phyloP scores from a whole-genome alignment of 2,113 vertebrate species.

The Oriolus oriolus region DNA sequence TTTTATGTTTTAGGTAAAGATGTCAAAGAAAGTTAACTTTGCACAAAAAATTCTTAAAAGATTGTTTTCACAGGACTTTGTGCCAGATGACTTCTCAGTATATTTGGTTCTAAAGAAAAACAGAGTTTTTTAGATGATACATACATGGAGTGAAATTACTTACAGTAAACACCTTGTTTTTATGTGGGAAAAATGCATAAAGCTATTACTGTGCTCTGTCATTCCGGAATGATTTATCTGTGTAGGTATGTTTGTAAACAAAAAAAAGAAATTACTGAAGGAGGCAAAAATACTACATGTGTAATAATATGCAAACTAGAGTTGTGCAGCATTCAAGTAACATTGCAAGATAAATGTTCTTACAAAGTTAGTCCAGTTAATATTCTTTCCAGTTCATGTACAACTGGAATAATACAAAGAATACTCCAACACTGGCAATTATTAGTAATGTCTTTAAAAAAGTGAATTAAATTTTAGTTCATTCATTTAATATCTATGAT shows the following conservation, averaged over 20 bases:
- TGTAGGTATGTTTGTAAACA: neutral
- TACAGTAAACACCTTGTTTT: neutral
- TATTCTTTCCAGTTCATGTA: neutral
- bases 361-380: neutral
- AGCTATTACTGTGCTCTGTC: neutral
- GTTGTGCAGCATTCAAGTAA: neutral
- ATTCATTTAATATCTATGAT: neutral
- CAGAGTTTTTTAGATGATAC: rapidly evolving
- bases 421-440: neutral
- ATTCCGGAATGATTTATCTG: neutral
- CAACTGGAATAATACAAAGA: neutral
- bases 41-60: neutral
- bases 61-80: neutral
- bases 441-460: neutral
- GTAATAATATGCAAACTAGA: neutral
- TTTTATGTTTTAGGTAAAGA: neutral
- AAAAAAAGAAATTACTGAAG: neutral
- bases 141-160: neutral
- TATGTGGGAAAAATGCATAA: neutral
- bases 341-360: neutral
- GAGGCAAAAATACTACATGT: neutral
- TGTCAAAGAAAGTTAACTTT: neutral
- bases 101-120: neutral
- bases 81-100: neutral
- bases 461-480: neutral